Conservation (phyloP, 92 coral and sea anemone genomes). For the Actinostola sp. region DNA sequence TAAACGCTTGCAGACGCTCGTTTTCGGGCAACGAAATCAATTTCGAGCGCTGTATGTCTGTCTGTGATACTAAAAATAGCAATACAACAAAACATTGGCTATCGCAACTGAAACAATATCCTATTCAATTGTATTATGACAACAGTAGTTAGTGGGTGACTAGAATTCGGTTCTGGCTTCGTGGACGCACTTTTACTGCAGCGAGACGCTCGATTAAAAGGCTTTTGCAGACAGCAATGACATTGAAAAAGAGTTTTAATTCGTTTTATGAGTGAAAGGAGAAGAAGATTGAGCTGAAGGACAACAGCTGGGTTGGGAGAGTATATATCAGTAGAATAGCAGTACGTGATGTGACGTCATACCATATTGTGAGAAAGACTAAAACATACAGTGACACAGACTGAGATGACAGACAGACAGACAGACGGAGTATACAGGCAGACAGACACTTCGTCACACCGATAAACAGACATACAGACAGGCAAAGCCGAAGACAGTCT, state of each 20-base stretch:
- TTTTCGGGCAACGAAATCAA: background rate
- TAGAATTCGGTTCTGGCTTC: conserved; percentile 16
- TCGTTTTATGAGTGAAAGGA: conserved; percentile 6
- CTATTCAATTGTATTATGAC: conserved; percentile 29
- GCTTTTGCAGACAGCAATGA: background rate
- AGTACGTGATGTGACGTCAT: no score
- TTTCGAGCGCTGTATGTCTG: conserved; percentile 10
- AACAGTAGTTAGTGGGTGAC: conserved; percentile 8
- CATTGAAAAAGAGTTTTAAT: conserved; percentile 6
- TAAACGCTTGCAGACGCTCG: background rate
- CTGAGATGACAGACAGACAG: background rate
- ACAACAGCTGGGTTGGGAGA: conserved; percentile 27
- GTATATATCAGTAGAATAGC: no score
- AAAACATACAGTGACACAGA: background rate
- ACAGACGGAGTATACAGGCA: background rate
- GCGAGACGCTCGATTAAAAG: background rate
- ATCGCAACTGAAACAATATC: conserved; percentile 11
- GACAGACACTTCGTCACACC: no score
- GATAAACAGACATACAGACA: no score
- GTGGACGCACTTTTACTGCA: background rate
- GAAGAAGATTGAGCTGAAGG: background rate
- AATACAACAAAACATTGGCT: conserved; percentile 12
- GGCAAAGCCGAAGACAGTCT: no score
- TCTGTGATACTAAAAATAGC: background rate
- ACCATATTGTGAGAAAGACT: background rate